A percentile compares a stretch with the other conserved stretches of the same genome.
Conservation (phyloP, 2,113 vertebrate genomes). For the Silurus asotus region DNA sequence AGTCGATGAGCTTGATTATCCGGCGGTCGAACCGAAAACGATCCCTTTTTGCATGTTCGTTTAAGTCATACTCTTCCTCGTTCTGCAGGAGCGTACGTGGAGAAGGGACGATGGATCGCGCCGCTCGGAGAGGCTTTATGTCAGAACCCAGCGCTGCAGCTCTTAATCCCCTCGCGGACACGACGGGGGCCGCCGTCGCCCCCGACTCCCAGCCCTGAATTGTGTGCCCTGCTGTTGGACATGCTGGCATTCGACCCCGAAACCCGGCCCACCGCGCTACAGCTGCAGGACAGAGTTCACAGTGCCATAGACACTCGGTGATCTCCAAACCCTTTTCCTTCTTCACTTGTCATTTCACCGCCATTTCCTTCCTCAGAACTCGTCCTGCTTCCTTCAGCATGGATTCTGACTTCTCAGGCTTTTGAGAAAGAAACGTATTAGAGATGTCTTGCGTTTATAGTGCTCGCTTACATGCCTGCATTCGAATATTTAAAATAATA, state of each 20-base stretch:
- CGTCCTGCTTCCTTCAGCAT: background rate
- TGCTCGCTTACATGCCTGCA: background rate
- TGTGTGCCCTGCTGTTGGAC: constrained; percentile 87
- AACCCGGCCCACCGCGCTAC: constrained; percentile 84
- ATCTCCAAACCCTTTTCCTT: background rate
- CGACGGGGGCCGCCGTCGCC: constrained; percentile 82
- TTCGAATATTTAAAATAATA: background rate
- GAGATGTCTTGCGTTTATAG: background rate
- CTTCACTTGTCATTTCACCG: background rate
- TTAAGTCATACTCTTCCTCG: too few relatives aligned
- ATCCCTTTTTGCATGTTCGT: background rate
- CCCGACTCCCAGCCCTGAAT: constrained; percentile 73
- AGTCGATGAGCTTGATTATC: constrained; percentile 41
- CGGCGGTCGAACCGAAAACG: background rate
- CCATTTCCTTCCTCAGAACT: background rate
- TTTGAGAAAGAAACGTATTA: too few relatives aligned
- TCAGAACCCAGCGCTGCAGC: constrained; percentile 90
- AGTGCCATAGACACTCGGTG: constrained; percentile 71
- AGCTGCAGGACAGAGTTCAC: constrained; percentile 86
- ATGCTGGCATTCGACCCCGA: constrained; percentile 93
- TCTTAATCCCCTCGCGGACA: constrained; percentile 90
- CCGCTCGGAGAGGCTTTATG: constrained; percentile 93
- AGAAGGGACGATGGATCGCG: constrained; percentile 86
- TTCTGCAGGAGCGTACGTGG: constrained; percentile 77
- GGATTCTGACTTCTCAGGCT: too few relatives aligned